These are phyloP conservation scores for Pygmarrhopalites habei DNA, from an alignment of 1,140 invertebrate species.

Conservation along the genomic window DNA sequence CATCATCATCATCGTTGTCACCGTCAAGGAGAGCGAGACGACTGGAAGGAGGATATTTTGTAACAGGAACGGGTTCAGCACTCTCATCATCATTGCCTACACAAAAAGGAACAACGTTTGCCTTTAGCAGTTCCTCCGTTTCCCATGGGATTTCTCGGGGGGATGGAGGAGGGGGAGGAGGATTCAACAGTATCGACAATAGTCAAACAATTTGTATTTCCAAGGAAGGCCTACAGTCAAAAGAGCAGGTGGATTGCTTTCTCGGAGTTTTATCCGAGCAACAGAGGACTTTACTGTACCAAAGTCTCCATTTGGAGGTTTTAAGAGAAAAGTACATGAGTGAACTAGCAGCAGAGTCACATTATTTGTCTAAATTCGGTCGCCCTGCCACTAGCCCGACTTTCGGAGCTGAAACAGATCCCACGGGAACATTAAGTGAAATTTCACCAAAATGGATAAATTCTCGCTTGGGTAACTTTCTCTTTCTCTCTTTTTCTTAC, in stretches of 20 bases:
- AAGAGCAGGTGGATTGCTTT: not conserved
- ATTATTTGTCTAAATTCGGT: conserved; percentile 31
- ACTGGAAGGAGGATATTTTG: too few species aligned
- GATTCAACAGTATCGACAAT: too few species aligned
- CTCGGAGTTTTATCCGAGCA: conserved; percentile 22
- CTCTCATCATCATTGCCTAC: too few species aligned
- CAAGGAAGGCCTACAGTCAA: not conserved
- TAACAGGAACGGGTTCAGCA: too few species aligned
- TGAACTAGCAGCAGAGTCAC: conserved; percentile 16
- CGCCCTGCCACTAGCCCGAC: conserved; percentile 6
- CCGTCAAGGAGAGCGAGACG: too few species aligned
- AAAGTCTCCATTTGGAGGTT: conserved; percentile 27
- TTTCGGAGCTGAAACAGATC: not conserved
- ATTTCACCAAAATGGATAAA: conserved; percentile 8
- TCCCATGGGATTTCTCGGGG: too few species aligned
- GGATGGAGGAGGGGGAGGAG: too few species aligned
- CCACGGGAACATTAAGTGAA: conserved; percentile 6
- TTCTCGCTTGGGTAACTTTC: not conserved
- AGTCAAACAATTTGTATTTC: too few species aligned
- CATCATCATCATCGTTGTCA: too few species aligned
- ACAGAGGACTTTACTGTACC: conserved; percentile 27
- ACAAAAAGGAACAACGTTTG: too few species aligned
- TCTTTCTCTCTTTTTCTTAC: not conserved
- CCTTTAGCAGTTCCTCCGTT: too few species aligned
- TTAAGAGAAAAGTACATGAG: conserved; percentile 15